phyloP scores from a whole-genome alignment of 2,113 vertebrate species.

The Bettongia penicillata region DNA sequence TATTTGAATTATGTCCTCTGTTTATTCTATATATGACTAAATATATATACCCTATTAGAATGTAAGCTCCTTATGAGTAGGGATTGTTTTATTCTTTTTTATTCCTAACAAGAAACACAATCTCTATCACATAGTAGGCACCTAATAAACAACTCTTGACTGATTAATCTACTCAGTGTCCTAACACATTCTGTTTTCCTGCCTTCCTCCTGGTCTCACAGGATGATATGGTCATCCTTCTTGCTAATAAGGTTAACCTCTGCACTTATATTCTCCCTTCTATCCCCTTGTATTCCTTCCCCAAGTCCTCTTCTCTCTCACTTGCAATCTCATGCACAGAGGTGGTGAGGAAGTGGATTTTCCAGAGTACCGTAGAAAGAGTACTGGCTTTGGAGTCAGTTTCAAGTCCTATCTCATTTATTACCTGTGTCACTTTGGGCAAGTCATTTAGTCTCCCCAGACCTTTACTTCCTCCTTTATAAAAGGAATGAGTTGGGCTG shows the following conservation, averaged over 20 bases:
- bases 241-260: neutral
- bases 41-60: neutral
- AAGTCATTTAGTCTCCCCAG: no score
- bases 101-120: neutral
- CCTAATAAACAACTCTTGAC: neutral
- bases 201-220: neutral
- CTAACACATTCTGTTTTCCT: no score
- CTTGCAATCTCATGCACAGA: no score
- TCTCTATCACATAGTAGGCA: neutral
- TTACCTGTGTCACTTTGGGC: neutral
- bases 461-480: neutral
- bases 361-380: no score
- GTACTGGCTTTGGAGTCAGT: neutral
- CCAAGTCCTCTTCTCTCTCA: neutral
- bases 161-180: no score
- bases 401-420: neutral
- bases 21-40: neutral
- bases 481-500: neutral
- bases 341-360: no score
- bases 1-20: neutral
- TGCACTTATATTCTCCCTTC: neutral
- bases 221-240: neutral
- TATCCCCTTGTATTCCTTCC: neutral
- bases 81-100: constrained; percentile 12
- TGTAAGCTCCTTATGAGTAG: neutral